phyloP scores from a whole-genome alignment of 1,140 invertebrate genomes.

The Episyrphus balteatus region DNA sequence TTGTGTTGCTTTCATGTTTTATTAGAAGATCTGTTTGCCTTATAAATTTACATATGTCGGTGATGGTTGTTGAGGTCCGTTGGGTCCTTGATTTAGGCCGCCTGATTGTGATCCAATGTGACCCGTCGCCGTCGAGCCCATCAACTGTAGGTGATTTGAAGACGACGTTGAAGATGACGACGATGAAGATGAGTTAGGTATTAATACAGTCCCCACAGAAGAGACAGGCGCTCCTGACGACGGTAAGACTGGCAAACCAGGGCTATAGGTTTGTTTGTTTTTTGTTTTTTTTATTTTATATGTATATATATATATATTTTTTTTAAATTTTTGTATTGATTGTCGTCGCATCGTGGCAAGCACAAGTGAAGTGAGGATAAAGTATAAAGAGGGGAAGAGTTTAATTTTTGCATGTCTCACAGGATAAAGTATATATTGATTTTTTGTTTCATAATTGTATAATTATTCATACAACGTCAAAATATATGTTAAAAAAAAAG shows the following conservation, averaged over 20 bases:
- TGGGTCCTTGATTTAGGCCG: conserved; percentile 31
- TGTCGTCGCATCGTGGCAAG: too few species aligned
- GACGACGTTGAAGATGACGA: conserved; percentile 35
- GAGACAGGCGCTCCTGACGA: conserved; percentile 15
- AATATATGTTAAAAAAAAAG: not conserved
- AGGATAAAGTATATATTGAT: not conserved
- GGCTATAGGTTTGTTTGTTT: not conserved
- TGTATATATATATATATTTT: not conserved
- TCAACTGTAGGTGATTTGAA: conserved; percentile 27
- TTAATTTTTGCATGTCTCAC: too few species aligned
- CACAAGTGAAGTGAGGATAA: too few species aligned
- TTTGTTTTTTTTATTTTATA: not conserved
- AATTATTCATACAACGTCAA: not conserved
- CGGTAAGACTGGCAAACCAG: conserved; percentile 8
- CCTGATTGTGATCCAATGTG: conserved; percentile 10
- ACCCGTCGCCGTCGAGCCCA: conserved; percentile 40
- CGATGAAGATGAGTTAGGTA: conserved; percentile 30
- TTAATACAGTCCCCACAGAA: conserved; percentile 22
- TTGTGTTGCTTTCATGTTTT: conserved; percentile 1
- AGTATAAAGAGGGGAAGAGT: too few species aligned
- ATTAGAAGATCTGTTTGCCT: conserved; percentile 1
- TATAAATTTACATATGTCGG: conserved; percentile 87
- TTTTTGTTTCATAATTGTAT: not conserved
- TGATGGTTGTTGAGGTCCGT: conserved; percentile 57
- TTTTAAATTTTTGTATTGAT: not conserved